A percentile compares a stretch with the other conserved stretches of the same genome.
phyloP scores from a whole-genome alignment of 92 coral and sea anemone genomes.

The Zoanthus gigantus region DNA sequence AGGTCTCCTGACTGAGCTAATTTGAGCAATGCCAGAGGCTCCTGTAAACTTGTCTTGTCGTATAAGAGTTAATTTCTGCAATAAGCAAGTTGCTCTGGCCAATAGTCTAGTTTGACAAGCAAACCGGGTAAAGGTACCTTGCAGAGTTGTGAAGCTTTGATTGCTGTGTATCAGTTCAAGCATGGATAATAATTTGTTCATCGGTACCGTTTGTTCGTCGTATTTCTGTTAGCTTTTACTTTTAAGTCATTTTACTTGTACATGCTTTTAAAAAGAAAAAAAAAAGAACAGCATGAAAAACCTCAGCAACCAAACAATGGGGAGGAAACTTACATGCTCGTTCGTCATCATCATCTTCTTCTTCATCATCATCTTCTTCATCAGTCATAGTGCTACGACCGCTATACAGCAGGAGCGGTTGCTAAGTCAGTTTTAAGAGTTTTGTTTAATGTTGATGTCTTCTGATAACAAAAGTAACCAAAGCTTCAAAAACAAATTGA shows the following conservation, averaged over 20 bases:
- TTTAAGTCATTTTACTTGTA: constrained; percentile 19
- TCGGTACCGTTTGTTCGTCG: background rate
- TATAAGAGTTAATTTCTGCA: too few relatives aligned
- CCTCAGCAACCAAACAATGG: constrained; percentile 21
- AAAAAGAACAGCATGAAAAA: background rate
- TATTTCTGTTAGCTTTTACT: background rate
- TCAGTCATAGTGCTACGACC: constrained; percentile 36
- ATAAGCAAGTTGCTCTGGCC: too few relatives aligned
- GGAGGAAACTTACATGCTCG: constrained; percentile 17
- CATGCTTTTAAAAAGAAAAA: constrained; percentile 7
- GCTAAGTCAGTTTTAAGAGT: background rate
- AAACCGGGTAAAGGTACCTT: background rate
- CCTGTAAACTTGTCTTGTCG: too few relatives aligned
- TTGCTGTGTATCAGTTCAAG: constrained; percentile 24
- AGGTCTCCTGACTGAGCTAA: too few relatives aligned
- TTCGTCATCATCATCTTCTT: constrained; percentile 33
- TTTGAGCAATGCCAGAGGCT: too few relatives aligned
- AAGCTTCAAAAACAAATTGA: background rate
- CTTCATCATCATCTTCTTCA: constrained; percentile 39
- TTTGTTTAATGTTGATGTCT: background rate
- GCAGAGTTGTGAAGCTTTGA: background rate
- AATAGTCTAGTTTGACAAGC: too few relatives aligned
- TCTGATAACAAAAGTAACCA: constrained; percentile 26
- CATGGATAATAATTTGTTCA: background rate
- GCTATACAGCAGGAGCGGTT: constrained; percentile 14